phyloP scores from a whole-genome alignment of 1,140 invertebrate genomes.

The Diachasma alloeum region DNA sequence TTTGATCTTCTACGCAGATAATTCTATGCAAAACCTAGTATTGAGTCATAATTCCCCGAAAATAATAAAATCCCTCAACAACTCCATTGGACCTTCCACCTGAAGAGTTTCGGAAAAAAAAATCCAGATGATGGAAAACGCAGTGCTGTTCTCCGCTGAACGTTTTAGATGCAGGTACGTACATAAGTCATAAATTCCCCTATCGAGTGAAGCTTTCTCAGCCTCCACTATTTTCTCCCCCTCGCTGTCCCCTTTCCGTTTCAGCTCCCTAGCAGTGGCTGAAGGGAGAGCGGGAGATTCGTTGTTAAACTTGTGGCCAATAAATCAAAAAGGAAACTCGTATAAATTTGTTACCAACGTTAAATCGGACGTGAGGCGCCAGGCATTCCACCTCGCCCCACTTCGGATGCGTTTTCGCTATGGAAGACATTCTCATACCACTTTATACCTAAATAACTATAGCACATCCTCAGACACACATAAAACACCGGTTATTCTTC shows the following conservation, averaged over 20 bases:
- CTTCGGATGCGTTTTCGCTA: background rate
- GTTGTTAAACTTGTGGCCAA: slow-evolving; percentile 30
- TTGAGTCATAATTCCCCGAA: too few species aligned
- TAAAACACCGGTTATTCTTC: background rate
- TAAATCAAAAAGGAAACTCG: slow-evolving; percentile 30
- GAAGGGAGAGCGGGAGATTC: background rate
- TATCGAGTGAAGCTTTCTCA: slow-evolving; percentile 42
- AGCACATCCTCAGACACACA: background rate
- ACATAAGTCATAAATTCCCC: slow-evolving; percentile 52
- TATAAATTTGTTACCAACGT: slow-evolving; percentile 30
- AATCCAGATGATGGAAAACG: background rate
- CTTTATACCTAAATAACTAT: slow-evolving; percentile 10
- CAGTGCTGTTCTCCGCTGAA: background rate
- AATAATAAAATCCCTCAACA: background rate
- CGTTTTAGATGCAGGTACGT: slow-evolving; percentile 28
- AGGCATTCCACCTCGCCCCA: background rate
- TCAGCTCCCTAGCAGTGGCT: background rate
- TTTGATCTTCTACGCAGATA: too few species aligned
- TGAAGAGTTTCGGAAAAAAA: background rate
- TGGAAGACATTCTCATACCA: slow-evolving; percentile 5
- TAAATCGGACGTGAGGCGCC: slow-evolving; percentile 31
- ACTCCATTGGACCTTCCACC: background rate
- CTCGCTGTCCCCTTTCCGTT: slow-evolving; percentile 19
- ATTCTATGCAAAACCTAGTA: too few species aligned
- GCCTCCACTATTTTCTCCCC: slow-evolving; percentile 45